A percentile compares a stretch with the other conserved stretches of the same genome.
Evolutionary conservation across 2,888 invertebrate species (phyloP).

Genomic region (Acrocyrtus sp.): DNA sequence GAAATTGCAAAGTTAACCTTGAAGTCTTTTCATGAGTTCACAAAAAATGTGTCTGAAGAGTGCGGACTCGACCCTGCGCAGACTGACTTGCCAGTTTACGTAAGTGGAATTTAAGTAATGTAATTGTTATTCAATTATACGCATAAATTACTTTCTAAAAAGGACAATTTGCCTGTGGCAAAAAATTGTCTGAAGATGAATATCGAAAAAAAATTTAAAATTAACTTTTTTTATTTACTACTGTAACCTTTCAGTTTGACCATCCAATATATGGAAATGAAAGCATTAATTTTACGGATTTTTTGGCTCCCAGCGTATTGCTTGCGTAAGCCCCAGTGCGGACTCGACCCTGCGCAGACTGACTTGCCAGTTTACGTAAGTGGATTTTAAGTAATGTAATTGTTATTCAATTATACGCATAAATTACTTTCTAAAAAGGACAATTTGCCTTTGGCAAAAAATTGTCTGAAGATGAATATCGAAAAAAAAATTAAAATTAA

Average conservation of each 20-base stretch:
- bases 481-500: too few relatives aligned
- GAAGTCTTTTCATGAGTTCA: conserved; percentile 86
- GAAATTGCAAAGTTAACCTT: conserved; percentile 87
- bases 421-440: too few relatives aligned
- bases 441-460: too few relatives aligned
- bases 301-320: conserved; percentile 95
- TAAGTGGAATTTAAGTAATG: too few relatives aligned
- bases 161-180: too few relatives aligned
- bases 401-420: too few relatives aligned
- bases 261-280: conserved; percentile 88
- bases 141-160: too few relatives aligned
- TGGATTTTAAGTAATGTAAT: too few relatives aligned
- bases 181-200: too few relatives aligned
- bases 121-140: too few relatives aligned
- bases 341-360: conserved; percentile 85
- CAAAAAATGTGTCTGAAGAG: conserved; percentile 75
- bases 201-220: too few relatives aligned
- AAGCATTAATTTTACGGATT: conserved; percentile 93
- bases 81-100: conserved; percentile 67
- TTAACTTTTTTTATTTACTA: conserved; percentile 65
- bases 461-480: too few relatives aligned
- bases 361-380: conserved; percentile 50
- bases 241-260: conserved; percentile 82
- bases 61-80: conserved; percentile 85
- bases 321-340: conserved; percentile 82